Evolutionary conservation across 2,797 vertebrate species (phyloP).

Genomic region (Chaenodraco wilsoni): DNA sequence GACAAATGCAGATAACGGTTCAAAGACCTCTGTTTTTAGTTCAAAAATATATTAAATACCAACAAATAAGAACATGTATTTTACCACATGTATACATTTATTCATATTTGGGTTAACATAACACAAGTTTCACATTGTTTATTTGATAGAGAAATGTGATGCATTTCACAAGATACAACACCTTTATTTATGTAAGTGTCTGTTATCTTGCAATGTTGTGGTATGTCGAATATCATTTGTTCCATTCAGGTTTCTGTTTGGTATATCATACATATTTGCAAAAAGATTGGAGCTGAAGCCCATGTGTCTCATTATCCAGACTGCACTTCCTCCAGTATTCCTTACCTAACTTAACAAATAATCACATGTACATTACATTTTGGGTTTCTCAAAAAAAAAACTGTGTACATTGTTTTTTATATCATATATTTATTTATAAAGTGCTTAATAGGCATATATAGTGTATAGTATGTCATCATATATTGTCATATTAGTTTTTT

Average conservation of each 20-base stretch:
- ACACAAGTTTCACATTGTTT: slow-evolving; percentile 26
- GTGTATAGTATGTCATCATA: slow-evolving; percentile 73
- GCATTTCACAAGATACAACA: slow-evolving; percentile 46
- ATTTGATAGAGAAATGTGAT: slow-evolving; percentile 10
- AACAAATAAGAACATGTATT: slow-evolving; percentile 63
- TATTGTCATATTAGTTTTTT: slow-evolving; percentile 64
- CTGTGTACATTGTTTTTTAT: slow-evolving; percentile 68
- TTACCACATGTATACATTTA: slow-evolving; percentile 59
- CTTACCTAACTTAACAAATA: slow-evolving; percentile 49
- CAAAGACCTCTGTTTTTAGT: slow-evolving; percentile 7
- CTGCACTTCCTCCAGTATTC: slow-evolving; percentile 26
- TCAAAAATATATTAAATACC: slow-evolving; percentile 38
- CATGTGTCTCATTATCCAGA: no score
- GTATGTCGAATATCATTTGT: slow-evolving; percentile 10
- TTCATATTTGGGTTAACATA: slow-evolving; percentile 48
- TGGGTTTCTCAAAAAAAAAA: slow-evolving; percentile 67
- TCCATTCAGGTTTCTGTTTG: slow-evolving; percentile 4
- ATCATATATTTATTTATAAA: slow-evolving; percentile 82
- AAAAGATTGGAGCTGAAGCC: slow-evolving; percentile 1
- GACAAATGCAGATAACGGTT: neutral
- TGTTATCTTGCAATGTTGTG: neutral
- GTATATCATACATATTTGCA: slow-evolving; percentile 18
- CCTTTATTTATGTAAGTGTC: slow-evolving; percentile 14
- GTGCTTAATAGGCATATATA: slow-evolving; percentile 85
- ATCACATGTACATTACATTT: slow-evolving; percentile 54